A percentile compares a stretch with the other conserved stretches of the same genome.
phyloP scores from a whole-genome alignment of 2,888 invertebrate species.

The Philereme transversata region DNA sequence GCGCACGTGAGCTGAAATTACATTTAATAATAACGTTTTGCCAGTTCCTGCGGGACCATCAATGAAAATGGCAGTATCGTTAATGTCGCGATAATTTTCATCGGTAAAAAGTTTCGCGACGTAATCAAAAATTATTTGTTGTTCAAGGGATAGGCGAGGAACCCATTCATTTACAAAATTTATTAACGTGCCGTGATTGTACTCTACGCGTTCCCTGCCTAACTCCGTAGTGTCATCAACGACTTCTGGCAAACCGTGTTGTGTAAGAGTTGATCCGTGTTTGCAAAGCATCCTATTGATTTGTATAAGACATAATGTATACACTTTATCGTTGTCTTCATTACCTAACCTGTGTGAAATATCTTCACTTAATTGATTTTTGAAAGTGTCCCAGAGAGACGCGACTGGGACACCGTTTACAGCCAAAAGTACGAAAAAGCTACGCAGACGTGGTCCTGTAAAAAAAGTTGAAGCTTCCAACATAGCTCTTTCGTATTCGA shows the following conservation, averaged over 20 bases:
- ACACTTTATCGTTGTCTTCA: no score
- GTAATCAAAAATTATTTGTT: no score
- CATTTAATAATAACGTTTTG: constrained; percentile 1
- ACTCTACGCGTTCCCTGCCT: constrained; percentile 9
- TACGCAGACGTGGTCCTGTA: no score
- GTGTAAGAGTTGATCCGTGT: not conserved
- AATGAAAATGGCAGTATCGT: not conserved
- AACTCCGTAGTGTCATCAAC: constrained; percentile 5
- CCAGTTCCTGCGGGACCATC: not conserved
- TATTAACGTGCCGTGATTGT: not conserved
- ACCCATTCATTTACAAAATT: not conserved
- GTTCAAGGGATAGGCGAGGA: no score
- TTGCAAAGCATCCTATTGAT: constrained; percentile 1
- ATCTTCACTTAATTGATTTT: constrained; percentile 3
- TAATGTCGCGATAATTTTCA: not conserved
- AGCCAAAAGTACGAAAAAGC: no score
- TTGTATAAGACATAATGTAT: no score
- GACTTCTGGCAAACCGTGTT: not conserved
- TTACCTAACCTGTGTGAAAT: not conserved
- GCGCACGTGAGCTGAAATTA: no score
- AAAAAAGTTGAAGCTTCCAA: constrained; percentile 18
- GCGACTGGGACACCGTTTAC: not conserved
- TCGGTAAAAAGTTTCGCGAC: not conserved
- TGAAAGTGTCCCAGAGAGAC: not conserved
- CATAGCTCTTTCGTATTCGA: not conserved